Evolutionary conservation across 2,113 vertebrate genomes (phyloP).

Genomic region (Parotia lawesii): DNA sequence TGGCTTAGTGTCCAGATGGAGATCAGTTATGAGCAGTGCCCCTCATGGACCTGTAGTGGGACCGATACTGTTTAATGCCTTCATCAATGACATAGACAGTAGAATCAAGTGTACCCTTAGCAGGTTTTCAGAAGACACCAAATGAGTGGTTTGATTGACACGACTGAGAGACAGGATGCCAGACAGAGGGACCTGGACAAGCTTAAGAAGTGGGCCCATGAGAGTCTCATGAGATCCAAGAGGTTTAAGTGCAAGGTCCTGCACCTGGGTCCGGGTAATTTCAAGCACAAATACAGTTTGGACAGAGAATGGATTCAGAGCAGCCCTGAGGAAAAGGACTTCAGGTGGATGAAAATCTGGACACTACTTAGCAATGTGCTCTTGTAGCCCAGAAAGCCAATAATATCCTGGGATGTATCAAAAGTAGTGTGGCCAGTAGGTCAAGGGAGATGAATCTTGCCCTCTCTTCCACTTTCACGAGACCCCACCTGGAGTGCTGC

Average conservation of each 20-base stretch:
- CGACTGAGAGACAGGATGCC: background rate
- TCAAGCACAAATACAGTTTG: background rate
- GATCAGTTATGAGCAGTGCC: background rate
- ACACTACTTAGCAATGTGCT: too few relatives aligned
- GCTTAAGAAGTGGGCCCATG: background rate
- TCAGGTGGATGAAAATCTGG: background rate
- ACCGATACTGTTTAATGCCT: background rate
- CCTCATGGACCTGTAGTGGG: background rate
- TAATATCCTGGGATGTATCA: background rate
- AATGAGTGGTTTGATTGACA: background rate
- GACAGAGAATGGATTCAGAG: background rate
- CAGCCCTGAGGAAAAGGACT: background rate
- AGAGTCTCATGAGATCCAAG: background rate
- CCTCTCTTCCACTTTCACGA: background rate
- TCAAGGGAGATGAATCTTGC: accelerated
- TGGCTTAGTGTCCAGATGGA: background rate
- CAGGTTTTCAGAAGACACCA: background rate
- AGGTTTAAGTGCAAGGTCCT: background rate
- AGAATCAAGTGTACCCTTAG: background rate
- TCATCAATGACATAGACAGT: background rate
- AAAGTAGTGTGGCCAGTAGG: background rate
- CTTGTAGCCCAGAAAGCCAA: background rate
- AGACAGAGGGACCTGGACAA: background rate
- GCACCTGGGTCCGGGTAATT: background rate
- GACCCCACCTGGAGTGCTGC: background rate